Evolutionary conservation across 2,113 vertebrate genomes (phyloP), one percentile per base, ranked within the genome.

Genomic region (Mastomys coucha): DNA sequence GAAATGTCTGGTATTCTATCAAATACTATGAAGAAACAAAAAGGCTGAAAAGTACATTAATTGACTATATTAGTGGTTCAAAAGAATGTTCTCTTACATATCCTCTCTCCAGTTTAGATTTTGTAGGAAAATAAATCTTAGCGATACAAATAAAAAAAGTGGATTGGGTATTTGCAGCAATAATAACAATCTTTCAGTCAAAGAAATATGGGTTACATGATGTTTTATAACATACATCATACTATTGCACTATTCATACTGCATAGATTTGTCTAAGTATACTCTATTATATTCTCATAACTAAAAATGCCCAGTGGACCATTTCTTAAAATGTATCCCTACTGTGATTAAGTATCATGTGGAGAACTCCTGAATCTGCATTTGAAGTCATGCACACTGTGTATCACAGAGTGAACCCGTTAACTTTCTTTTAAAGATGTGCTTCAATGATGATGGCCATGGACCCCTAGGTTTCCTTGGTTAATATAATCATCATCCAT

Each of bases 61-160:
- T 88, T 93, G 95, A 95, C 94, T 88, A 93, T 89, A 89, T 97
- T 91, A 89, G 88, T 97, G 63, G 58, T 94, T 93, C 82, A 28
- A 4, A 80, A 95, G 56, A 96, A 91, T 93, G 87, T 91, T 93
- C 93, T 78, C 1, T 22, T 91, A 89, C 95, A 94, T 65, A 88
- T 92, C 84, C 95, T 91, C 84, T 95, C 76, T 94, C 97, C 89
- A 91, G 97, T 89, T 90, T 58, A 80, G 95, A 96, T 95, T 58
- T 60, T 14, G 13, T 17, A 17, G 16, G 7, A 12, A 56, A 28
- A 16, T 70, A 2, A 92, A 97, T 96, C 84, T 96, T 81, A 5
- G 12, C 70, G 91, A 24, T 39, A 2, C 1, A 89, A 49, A 86
- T 39, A 22, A 8, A n/a, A 75, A 53, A 1, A n/a, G 6, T 72